phyloP scores from a whole-genome alignment of 2,797 vertebrate genomes.

The Acrossocheilus fasciatus region DNA sequence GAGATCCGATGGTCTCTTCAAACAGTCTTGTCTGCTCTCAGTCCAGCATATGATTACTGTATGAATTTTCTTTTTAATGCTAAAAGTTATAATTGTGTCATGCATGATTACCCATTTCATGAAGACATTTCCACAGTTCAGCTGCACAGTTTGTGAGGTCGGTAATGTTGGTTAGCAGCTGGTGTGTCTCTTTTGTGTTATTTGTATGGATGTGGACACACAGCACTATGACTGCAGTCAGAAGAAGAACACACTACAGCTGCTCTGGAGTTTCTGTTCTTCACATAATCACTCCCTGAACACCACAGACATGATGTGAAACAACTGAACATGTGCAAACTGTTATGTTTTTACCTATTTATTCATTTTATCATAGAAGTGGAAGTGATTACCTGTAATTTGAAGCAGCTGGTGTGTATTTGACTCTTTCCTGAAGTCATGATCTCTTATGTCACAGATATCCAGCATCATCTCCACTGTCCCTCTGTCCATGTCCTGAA shows the following conservation, averaged over 20 bases:
- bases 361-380: not conserved
- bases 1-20: not conserved
- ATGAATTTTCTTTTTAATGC: too few relatives aligned
- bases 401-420: not conserved
- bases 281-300: not conserved
- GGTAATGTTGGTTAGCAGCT: too few relatives aligned
- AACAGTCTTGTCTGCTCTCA: not conserved
- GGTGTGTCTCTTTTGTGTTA: not conserved
- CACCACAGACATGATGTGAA: conserved; percentile 1
- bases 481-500: not conserved
- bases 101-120: too few relatives aligned
- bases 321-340: not conserved
- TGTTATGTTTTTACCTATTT: not conserved
- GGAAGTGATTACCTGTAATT: not conserved
- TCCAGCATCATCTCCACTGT: not conserved
- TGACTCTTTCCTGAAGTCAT: not conserved
- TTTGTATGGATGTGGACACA: not conserved
- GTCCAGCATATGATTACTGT: not conserved
- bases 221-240: not conserved
- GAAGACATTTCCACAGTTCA: not conserved
- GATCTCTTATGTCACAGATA: not conserved
- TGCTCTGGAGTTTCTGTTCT: not conserved
- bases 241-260: not conserved
- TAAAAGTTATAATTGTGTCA: too few relatives aligned
- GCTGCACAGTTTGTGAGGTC: not conserved